Conservation (phyloP, 1,140 invertebrate genomes). For the Scaptomyza montana region DNA sequence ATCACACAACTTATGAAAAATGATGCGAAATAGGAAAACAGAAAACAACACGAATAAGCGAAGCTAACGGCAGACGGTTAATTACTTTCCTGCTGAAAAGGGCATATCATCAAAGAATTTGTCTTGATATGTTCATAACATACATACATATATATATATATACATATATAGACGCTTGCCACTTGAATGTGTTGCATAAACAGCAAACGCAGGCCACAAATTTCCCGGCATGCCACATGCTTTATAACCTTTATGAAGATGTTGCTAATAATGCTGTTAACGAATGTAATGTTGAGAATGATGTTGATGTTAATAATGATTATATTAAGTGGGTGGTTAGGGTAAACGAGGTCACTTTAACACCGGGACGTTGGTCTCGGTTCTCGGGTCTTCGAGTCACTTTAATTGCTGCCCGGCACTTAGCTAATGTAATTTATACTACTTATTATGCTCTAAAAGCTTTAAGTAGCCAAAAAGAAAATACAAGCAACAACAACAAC, state of each 20-base stretch:
- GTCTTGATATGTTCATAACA: background rate
- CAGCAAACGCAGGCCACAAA: constrained; percentile 2
- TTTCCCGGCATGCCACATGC: constrained; percentile 60
- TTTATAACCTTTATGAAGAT: constrained; percentile 80
- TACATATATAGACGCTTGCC: constrained; percentile 17
- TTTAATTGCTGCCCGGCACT: constrained; percentile 82
- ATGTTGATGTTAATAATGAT: constrained; percentile 27
- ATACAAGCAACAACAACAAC: constrained; percentile 10
- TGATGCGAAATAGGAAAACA: constrained; percentile 17
- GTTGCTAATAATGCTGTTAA: constrained; percentile 77
- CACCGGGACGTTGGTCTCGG: constrained; percentile 1
- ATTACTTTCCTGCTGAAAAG: constrained; percentile 21
- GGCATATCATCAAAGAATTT: constrained; percentile 30
- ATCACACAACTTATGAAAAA: constrained; percentile 33
- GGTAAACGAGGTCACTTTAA: constrained; percentile 25
- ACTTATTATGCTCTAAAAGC: constrained; percentile 81
- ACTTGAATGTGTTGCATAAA: constrained; percentile 52
- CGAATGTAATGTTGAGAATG: constrained; percentile 51
- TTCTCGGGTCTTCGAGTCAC: constrained; percentile 10
- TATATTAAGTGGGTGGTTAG: background rate
- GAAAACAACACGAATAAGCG: too few species aligned
- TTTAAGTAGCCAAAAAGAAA: constrained; percentile 73
- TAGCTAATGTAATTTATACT: constrained; percentile 83
- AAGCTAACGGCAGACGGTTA: constrained; percentile 5
- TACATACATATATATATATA: background rate